phyloP scores from a whole-genome alignment of 1,140 invertebrate genomes.

The Macrostomum lignano region DNA sequence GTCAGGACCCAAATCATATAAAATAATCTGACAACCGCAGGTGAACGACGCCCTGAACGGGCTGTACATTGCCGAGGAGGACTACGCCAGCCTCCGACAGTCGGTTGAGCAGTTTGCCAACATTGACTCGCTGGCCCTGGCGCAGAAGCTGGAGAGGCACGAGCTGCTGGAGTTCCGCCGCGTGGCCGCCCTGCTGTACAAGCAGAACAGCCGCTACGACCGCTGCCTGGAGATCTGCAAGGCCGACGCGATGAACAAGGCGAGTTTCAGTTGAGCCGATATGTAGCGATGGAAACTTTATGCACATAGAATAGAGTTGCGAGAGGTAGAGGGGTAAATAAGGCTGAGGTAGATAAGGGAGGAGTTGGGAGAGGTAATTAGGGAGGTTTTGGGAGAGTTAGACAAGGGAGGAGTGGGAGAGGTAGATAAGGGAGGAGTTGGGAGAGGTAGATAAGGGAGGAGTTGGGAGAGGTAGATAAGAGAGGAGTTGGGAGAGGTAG shows the following conservation, averaged over 20 bases:
- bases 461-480: too few relatives aligned
- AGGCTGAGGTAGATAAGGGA: too few relatives aligned
- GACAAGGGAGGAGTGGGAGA: too few relatives aligned
- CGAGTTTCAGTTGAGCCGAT: too few relatives aligned
- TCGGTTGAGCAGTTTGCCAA: constrained; percentile 98
- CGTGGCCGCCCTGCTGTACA: constrained; percentile 94
- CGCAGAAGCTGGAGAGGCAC: constrained; percentile 86
- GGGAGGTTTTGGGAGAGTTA: too few relatives aligned
- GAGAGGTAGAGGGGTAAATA: too few relatives aligned
- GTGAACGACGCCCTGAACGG: constrained; percentile 95
- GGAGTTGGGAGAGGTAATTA: too few relatives aligned
- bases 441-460: too few relatives aligned
- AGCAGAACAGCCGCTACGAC: constrained; percentile 98
- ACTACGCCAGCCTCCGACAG: constrained; percentile 71
- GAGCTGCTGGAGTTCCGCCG: constrained; percentile 92
- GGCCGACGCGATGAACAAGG: constrained; percentile 76
- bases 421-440: too few relatives aligned
- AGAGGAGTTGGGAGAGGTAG: too few relatives aligned
- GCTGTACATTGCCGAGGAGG: constrained; percentile 85
- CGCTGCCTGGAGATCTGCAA: constrained; percentile 97
- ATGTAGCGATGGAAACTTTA: background rate
- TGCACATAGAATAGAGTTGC: too few relatives aligned
- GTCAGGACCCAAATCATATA: too few relatives aligned
- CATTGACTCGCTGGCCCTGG: constrained; percentile 90
- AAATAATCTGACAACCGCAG: constrained; percentile 59